Base-by-base conservation (phyloP, 2,113 vertebrate species). In the Manacus vitellinus region DNA sequence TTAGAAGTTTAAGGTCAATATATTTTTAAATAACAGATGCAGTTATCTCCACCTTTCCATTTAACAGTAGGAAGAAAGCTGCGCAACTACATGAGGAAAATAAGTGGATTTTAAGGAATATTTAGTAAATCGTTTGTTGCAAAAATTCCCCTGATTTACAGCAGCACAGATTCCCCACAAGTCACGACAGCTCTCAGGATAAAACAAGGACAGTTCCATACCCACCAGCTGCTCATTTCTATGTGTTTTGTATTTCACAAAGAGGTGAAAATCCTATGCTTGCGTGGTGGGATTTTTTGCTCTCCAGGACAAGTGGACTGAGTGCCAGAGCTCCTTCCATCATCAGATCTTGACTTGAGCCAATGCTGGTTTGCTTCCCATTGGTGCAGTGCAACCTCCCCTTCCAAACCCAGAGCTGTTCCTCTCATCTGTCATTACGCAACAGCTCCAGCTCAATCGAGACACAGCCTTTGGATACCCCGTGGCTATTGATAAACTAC, bases 1-100 rank as follows among this genome's bases (percentile, higher is more conserved):
- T 94, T 91, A 74, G 65, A 84, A 87, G 39, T 27, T 87, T 89
- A 88, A 87, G 44, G 33, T 49, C 61, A 85, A 31, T 55, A 39
- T 92, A 70, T 84, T 97, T 95, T 91, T 95, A 83, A 63, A 14
- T 56, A 95, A 66, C 70, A 89, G 44, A 95, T 78, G 77, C 71
- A 25, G 8, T 67, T 67, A 75, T 70, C 70, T 75, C 68, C 71
- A 86, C 88, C 59, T 77, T 82, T 78, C 44, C 56, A 43, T 76
- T 78, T 83, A 65, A 47, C 61, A 74, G 67, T 5, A 75, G 74
- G 73, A 83, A 83, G 47, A 43, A 68, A 30, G 20, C 39, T 75
- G 49, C 39, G 76, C 30, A 82, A 49, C 46, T 41, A 41, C 24
- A 75, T 33, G 66, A n/a, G 37, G 17, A 61, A 70, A 52, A 91